These are phyloP conservation scores for Echinops telfairi DNA, from an alignment of 2,113 vertebrate species.

Conservation along the genomic window DNA sequence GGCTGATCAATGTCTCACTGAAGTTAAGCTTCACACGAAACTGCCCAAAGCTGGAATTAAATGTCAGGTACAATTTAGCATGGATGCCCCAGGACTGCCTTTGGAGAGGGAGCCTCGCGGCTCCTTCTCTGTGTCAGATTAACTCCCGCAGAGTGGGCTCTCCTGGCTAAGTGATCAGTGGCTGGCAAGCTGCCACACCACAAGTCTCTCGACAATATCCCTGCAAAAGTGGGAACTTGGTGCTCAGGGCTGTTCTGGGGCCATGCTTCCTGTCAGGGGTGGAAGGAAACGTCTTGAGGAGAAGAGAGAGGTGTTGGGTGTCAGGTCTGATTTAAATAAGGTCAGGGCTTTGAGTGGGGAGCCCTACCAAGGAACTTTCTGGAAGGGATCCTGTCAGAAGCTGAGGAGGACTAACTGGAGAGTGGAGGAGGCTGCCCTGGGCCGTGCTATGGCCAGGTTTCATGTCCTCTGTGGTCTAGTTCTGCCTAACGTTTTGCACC, in stretches of 20 bases:
- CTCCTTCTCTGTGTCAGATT: conserved; percentile 83
- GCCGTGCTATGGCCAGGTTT: neutral
- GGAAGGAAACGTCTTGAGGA: conserved; percentile 84
- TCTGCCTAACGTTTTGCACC: neutral
- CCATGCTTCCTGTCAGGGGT: conserved; percentile 85
- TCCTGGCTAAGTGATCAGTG: conserved; percentile 80
- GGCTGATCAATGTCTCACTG: conserved; percentile 80
- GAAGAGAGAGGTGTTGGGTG: conserved; percentile 86
- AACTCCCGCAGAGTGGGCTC: conserved; percentile 80
- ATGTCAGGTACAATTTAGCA: conserved; percentile 85
- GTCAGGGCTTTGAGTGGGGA: neutral
- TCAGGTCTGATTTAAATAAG: conserved; percentile 85
- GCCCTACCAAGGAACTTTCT: conserved; percentile 18
- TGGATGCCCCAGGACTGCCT: conserved; percentile 72
- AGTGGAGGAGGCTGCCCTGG: neutral
- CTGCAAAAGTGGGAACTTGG: conserved; percentile 87
- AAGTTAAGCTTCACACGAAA: conserved; percentile 81
- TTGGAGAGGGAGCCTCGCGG: conserved; percentile 75
- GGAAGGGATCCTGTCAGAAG: conserved; percentile 25
- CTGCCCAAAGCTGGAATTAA: conserved; percentile 77
- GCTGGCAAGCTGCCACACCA: conserved; percentile 87
- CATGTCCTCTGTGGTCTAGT: neutral
- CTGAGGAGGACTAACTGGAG: neutral
- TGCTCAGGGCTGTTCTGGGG: conserved; percentile 83
- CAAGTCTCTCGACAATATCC: conserved; percentile 81